Base-by-base conservation (phyloP, 2,113 vertebrate genomes). In the Thunnus maccoyii region DNA sequence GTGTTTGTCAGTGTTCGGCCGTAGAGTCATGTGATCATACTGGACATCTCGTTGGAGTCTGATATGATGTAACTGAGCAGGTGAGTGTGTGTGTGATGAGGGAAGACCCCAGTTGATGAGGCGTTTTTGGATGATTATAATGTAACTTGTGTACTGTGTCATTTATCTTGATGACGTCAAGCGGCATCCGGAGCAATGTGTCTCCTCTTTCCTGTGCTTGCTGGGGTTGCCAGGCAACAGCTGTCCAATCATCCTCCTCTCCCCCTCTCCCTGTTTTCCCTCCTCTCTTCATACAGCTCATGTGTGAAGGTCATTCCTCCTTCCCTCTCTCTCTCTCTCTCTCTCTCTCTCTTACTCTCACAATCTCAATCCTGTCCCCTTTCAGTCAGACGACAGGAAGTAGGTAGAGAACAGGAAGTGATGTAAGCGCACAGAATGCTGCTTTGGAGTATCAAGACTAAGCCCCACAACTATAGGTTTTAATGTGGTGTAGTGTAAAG, bases 291-390 rank as follows among this genome's bases (percentile, higher is more conserved):
- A 0, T 20, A 36, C 46, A 72, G 69, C 88, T 91, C 85, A 63
- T 86, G 77, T 79, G 73, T 90, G 89, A 94, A 94, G 92, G 88
- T 92, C 89, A 90, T 91, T 80, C 77, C 72, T 84, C 67, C 65
- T 41, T 73, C 16, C 22, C 57, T 20, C 66, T 27, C 22, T 50
- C 14, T 27, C n/a, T 71, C 54, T 72, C 44, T 18, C 20, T 57
- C 25, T 36, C 9, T 47, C 32, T 50, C 14, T 27, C n/a, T 71
- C 54, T 72, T 41, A 12, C 20, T 57, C 25, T 36, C 9, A 50
- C 30, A 20, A 3, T 47, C 32, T 56, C 0, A 2, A 20, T 20
- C 0, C 11, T n/a, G 32, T 76, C 15, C 47, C 18, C 22, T 72
- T 20, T 54, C 36, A 25, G 27, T 13, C 50, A 54, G 22, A 12